Conservation (phyloP, 2,797 vertebrate genomes). For the Pteropus rufus region DNA sequence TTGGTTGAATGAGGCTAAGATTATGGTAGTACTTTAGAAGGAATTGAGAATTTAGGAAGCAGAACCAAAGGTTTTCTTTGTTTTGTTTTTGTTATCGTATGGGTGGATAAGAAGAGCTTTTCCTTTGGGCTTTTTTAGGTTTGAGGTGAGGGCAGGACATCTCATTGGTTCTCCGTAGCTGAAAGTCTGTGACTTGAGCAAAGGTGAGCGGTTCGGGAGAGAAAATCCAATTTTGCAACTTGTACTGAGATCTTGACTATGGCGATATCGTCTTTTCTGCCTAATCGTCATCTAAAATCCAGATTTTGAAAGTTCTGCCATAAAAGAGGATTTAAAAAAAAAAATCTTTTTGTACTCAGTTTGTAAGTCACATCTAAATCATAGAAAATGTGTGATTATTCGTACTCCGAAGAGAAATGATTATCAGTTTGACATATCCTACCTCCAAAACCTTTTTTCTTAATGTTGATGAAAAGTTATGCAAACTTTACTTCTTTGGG, state of each 20-base stretch:
- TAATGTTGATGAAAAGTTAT: constrained; percentile 3
- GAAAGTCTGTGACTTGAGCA: not conserved
- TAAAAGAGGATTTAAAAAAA: not conserved
- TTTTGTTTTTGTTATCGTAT: not conserved
- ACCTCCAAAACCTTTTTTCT: constrained; percentile 44
- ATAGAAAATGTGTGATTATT: not conserved
- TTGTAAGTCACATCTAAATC: not conserved
- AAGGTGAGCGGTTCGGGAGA: not conserved
- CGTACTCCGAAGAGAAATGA: not conserved
- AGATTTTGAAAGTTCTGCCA: not conserved
- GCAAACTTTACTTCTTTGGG: constrained; percentile 28
- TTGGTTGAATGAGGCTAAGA: not conserved
- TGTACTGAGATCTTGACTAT: not conserved
- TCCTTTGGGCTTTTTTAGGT: not conserved
- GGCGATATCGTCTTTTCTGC: not conserved
- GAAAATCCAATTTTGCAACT: not conserved
- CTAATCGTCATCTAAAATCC: not conserved
- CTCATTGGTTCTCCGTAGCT: not conserved
- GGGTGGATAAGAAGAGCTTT: not conserved
- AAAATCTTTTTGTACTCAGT: not conserved
- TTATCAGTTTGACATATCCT: constrained; percentile 21
- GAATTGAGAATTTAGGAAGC: not conserved
- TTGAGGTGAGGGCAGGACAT: not conserved
- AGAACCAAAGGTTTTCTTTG: not conserved
- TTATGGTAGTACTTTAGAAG: not conserved